Evolutionary conservation across 2,888 invertebrate genomes (phyloP).

Genomic region (Terebella lapidaria): DNA sequence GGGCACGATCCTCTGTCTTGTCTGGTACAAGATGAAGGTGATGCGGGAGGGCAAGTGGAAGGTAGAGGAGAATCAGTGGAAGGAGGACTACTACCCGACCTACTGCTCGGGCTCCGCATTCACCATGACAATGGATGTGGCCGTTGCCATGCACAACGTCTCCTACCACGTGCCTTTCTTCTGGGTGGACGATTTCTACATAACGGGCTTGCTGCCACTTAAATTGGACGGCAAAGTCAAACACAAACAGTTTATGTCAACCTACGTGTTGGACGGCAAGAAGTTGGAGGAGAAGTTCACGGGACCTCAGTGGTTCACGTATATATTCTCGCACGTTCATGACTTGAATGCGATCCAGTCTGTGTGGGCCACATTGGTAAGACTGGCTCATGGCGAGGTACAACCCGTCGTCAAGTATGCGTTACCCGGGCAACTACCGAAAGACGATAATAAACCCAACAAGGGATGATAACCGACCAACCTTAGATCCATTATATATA

Average conservation of each 20-base stretch:
- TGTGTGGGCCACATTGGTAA: conserved; percentile 36
- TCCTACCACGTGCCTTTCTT: conserved; percentile 66
- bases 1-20: conserved; percentile 44
- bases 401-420: not conserved
- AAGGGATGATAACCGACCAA: no score
- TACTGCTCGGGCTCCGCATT: conserved; percentile 56
- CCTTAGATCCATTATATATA: no score
- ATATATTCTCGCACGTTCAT: conserved; percentile 45
- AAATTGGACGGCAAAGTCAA: conserved; percentile 30
- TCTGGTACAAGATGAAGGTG: conserved; percentile 51
- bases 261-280: conserved; percentile 43
- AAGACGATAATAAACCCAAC: no score
- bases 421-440: not conserved
- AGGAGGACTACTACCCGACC: conserved; percentile 50
- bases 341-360: conserved; percentile 37
- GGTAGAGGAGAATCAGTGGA: conserved; percentile 47
- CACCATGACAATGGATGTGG: conserved; percentile 64
- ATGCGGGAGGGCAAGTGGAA: conserved; percentile 55
- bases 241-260: conserved; percentile 40
- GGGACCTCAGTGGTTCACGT: conserved; percentile 34
- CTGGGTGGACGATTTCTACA: conserved; percentile 76
- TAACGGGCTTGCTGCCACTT: conserved; percentile 70
- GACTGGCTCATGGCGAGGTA: conserved; percentile 14
- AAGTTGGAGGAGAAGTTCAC: conserved; percentile 38
- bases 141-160: conserved; percentile 57